Evolutionary conservation across 2,113 vertebrate genomes (phyloP).

Genomic region (Eupsittula cactorum): DNA sequence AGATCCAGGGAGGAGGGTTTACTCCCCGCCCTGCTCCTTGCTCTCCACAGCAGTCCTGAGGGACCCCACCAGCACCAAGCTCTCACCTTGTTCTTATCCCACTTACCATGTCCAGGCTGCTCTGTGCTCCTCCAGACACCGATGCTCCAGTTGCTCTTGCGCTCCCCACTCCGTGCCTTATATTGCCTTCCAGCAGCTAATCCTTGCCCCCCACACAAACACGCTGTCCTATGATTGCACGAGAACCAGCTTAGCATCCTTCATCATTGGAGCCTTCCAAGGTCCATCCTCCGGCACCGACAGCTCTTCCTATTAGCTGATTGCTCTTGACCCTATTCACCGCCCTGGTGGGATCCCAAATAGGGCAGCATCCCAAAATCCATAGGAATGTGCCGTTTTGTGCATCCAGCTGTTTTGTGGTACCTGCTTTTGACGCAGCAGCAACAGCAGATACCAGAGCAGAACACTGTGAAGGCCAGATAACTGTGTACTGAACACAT

Average conservation of each 20-base stretch:
- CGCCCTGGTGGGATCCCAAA: not conserved
- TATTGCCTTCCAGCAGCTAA: not conserved
- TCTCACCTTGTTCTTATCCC: not conserved
- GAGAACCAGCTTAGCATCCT: not conserved
- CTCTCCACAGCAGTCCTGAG: not conserved
- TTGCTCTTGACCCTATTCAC: accelerated
- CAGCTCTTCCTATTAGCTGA: accelerated
- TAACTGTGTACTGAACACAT: not conserved
- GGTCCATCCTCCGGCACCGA: accelerated
- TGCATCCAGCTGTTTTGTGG: not conserved
- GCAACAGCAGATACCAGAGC: not conserved
- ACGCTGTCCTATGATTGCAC: not conserved
- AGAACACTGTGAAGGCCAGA: accelerated
- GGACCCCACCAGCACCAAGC: not conserved
- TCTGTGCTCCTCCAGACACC: not conserved
- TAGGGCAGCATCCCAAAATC: not conserved
- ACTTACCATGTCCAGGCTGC: not conserved
- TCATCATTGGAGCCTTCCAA: not conserved
- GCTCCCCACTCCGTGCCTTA: not conserved
- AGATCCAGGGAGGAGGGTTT: not conserved
- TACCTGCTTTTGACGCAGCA: not conserved
- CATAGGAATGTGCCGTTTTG: not conserved
- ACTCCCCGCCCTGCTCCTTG: not conserved
- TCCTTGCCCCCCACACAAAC: not conserved
- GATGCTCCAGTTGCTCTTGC: accelerated